Conservation (phyloP, 2,888 invertebrate genomes). For the Cheilosia scutellata region DNA sequence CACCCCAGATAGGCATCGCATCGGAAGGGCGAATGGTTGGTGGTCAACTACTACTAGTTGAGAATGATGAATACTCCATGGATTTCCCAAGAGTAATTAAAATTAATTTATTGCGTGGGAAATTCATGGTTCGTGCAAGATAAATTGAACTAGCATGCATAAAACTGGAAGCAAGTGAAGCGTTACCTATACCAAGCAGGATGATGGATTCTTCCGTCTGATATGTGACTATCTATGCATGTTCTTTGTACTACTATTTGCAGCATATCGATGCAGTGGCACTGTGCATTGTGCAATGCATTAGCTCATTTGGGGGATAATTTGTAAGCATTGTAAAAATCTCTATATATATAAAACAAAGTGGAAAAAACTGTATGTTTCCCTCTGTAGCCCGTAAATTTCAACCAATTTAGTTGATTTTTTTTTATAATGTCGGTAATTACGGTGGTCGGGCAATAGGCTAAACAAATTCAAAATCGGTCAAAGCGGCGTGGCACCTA, state of each 20-base stretch:
- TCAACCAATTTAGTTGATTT: too few species aligned
- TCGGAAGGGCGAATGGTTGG: conserved; percentile 48
- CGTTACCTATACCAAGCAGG: conserved; percentile 36
- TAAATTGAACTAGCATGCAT: conserved; percentile 62
- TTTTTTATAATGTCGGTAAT: too few species aligned
- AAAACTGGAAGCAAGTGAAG: conserved; percentile 59
- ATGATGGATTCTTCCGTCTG: conserved; percentile 5
- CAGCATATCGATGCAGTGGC: too few species aligned
- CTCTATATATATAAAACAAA: too few species aligned
- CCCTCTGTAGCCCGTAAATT: too few species aligned
- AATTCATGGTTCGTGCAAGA: conserved; percentile 58
- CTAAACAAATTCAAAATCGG: too few species aligned
- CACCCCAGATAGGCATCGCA: conserved; percentile 44
- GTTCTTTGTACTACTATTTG: background rate
- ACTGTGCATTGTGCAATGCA: too few species aligned
- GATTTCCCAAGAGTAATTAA: conserved; percentile 71
- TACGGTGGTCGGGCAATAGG: too few species aligned
- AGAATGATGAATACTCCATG: conserved; percentile 70
- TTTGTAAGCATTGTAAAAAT: too few species aligned
- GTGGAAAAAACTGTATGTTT: too few species aligned
- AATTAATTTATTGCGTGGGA: conserved; percentile 73
- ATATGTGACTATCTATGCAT: background rate
- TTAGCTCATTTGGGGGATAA: too few species aligned
- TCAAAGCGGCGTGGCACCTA: too few species aligned
- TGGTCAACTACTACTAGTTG: conserved; percentile 56